phyloP scores from a whole-genome alignment of 2,113 vertebrate genomes.

The Pachypanchax playfairii region DNA sequence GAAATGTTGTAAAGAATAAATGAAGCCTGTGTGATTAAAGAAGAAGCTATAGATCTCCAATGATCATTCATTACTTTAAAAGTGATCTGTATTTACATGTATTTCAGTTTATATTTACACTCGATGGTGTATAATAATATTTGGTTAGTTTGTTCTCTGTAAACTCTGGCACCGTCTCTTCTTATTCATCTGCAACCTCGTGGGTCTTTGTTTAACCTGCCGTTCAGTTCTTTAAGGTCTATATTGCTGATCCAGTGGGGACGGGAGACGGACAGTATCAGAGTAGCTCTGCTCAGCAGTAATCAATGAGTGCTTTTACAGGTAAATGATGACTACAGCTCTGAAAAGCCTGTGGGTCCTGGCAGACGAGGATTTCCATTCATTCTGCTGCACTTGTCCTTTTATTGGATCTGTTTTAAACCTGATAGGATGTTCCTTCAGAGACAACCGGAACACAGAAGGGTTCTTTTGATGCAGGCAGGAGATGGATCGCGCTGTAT shows the following conservation, averaged over 20 bases:
- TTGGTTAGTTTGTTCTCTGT: slow-evolving; percentile 2
- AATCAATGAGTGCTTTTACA: slow-evolving; percentile 41
- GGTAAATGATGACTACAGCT: slow-evolving; percentile 43
- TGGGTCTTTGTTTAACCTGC: slow-evolving; percentile 33
- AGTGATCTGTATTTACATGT: no score
- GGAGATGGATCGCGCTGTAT: slow-evolving; percentile 6
- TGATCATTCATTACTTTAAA: no score
- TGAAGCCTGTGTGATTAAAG: no score
- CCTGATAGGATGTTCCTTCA: neutral
- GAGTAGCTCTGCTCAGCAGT: slow-evolving; percentile 25
- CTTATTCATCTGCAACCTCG: slow-evolving; percentile 31
- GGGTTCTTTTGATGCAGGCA: neutral
- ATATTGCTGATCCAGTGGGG: slow-evolving; percentile 31
- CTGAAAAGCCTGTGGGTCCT: slow-evolving; percentile 35
- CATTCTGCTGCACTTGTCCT: slow-evolving; percentile 28
- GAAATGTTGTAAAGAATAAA: neutral
- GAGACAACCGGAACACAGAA: neutral
- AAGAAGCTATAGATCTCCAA: no score
- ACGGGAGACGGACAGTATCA: slow-evolving; percentile 23
- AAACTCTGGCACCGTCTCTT: slow-evolving; percentile 30
- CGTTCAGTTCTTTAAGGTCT: slow-evolving; percentile 34
- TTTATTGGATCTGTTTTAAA: slow-evolving; percentile 42
- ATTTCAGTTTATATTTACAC: no score
- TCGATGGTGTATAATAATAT: no score
- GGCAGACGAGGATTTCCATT: slow-evolving; percentile 24